Evolutionary conservation across 1,140 invertebrate species (phyloP).

Genomic region (Sycobia sp.): DNA sequence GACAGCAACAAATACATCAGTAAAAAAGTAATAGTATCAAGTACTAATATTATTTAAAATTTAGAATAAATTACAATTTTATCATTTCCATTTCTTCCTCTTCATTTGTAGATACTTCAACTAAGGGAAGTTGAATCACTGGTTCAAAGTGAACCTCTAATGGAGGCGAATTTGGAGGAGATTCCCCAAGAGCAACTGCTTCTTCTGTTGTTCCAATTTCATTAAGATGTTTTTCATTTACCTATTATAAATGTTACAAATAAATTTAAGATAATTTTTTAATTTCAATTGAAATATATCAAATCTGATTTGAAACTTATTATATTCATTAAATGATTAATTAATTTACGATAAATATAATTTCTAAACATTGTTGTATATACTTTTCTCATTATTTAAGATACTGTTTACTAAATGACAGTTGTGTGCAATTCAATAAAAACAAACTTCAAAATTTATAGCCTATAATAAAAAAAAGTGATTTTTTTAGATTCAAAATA

Average conservation of each 20-base stretch:
- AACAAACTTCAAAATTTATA: not conserved
- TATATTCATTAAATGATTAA: not conserved
- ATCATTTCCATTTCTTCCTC: constrained; percentile 79
- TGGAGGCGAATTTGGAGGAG: constrained; percentile 47
- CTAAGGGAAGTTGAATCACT: constrained; percentile 74
- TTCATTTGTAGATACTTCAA: constrained; percentile 78
- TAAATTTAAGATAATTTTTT: not conserved
- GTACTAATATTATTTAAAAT: too few relatives aligned
- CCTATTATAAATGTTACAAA: not conserved
- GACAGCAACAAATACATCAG: too few relatives aligned
- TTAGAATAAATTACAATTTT: constrained; percentile 72
- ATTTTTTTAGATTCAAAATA: not conserved
- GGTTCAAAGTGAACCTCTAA: constrained; percentile 78
- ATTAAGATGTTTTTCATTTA: constrained; percentile 36
- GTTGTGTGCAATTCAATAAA: not conserved
- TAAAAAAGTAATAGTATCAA: not conserved
- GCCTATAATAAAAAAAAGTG: constrained; percentile 10
- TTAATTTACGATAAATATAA: not conserved
- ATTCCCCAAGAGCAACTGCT: constrained; percentile 24
- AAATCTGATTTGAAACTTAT: not conserved
- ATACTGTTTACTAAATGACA: not conserved
- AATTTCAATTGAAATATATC: not conserved
- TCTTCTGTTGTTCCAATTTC: constrained; percentile 41
- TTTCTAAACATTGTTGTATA: not conserved
- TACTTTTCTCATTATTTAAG: not conserved